Evolutionary conservation across 2,888 invertebrate genomes (phyloP), one percentile per base, ranked within the genome.

Genomic region (Eustalomyia histrio): DNA sequence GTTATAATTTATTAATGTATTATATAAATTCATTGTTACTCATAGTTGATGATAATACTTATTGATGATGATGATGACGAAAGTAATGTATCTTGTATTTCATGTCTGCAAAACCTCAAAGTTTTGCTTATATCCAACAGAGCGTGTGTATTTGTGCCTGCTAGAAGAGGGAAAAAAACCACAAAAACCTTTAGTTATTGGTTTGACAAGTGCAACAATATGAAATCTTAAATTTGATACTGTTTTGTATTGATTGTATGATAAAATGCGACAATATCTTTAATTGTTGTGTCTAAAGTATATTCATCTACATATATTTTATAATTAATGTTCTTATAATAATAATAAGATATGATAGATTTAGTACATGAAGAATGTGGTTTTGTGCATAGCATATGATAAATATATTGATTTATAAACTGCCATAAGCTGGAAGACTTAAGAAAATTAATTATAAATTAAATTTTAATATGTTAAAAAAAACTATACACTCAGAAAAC

Each of bases 241-340:
- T 47, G 43, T 47, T n/a, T 47, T 47, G 14, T 47, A 14, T n/a
- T n/a, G n/a, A 14, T n/a, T n/a, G n/a, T 47, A 47, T 47, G 43
- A 47, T 47, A n/a, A 47, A 47, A 47, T 47, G n/a, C 43, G 43
- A 47, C 43, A 47, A 47, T 47, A 47, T 5, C 43, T 47, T n/a
- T 47, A 47, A 47, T 47, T 47, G n/a, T 47, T 47, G 43, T 14
- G 14, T 9, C 7, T 43, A 14, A 43, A 14, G 10, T 35, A 35
- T 43, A 43, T n/a, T n/a, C n/a, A n/a, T n/a, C n/a, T n/a, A n/a
- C n/a, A n/a, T 47, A n/a, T 12, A 47, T n/a, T 47, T 47, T 47
- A 47, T 47, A n/a, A 47, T 47, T n/a, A 47, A n/a, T 47, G 43
- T 47, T n/a, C 43, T 47, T n/a, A 47, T n/a, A 47, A 47, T 47